A percentile compares a stretch with the other conserved stretches of the same genome.
phyloP scores from a whole-genome alignment of 2,113 vertebrate genomes.

The Odocoileus virginianus region DNA sequence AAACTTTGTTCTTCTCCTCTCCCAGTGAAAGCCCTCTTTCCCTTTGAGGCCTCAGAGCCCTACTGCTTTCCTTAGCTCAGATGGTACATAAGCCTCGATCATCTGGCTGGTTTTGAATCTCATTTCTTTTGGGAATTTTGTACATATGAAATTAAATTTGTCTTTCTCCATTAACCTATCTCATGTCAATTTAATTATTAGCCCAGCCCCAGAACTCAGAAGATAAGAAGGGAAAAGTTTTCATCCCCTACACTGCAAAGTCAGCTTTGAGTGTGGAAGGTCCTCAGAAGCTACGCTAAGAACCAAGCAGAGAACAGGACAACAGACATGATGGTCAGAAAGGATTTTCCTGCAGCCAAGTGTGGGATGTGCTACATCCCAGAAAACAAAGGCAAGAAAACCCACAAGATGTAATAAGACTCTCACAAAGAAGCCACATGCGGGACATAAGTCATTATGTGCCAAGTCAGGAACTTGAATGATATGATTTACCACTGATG shows the following conservation, averaged over 20 bases:
- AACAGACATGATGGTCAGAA: not conserved
- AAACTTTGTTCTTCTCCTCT: not conserved
- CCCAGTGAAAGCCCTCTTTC: not conserved
- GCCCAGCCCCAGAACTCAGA: not conserved
- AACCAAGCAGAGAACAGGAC: not conserved
- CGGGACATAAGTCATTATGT: not conserved
- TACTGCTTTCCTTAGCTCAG: not conserved
- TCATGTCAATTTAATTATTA: not conserved
- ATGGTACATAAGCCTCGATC: not conserved
- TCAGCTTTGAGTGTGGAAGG: not conserved
- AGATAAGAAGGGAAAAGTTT: not conserved
- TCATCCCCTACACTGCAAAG: not conserved
- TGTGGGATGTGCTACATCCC: not conserved
- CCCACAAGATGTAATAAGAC: not conserved
- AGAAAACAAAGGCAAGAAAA: slow-evolving; percentile 19
- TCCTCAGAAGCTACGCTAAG: not conserved
- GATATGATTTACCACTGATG: not conserved
- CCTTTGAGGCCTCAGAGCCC: not conserved
- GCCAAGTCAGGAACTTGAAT: not conserved
- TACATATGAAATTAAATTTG: not conserved
- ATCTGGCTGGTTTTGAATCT: not conserved
- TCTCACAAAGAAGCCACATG: not conserved
- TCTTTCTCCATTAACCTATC: not conserved
- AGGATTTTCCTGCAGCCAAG: not conserved
- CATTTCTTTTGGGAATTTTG: not conserved